phyloP scores from a whole-genome alignment of 2,797 vertebrate species.

The Tauraco hartlaubi region DNA sequence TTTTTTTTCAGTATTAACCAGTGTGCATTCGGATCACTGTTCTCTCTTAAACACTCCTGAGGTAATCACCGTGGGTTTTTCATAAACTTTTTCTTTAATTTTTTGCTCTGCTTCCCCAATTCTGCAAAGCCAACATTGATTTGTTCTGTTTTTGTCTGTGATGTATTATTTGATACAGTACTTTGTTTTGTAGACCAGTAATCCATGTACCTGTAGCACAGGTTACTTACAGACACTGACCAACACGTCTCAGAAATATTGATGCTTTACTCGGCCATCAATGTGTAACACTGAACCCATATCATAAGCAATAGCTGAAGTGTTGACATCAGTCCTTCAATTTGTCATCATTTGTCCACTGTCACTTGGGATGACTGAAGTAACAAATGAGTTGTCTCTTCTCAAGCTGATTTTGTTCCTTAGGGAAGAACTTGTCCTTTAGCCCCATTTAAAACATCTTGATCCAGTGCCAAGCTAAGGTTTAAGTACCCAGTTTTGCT shows the following conservation, averaged over 20 bases:
- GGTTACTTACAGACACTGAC: background rate
- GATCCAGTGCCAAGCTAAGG: background rate
- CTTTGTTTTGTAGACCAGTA: background rate
- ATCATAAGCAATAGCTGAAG: slow-evolving; percentile 11
- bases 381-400: slow-evolving; percentile 62
- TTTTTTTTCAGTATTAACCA: background rate
- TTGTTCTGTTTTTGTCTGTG: background rate
- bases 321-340: slow-evolving; percentile 37
- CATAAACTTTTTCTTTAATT: background rate
- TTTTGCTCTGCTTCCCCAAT: background rate
- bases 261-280: background rate
- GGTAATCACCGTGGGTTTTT: accelerated
- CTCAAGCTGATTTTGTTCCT: slow-evolving; percentile 13
- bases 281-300: background rate
- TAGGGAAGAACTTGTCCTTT: slow-evolving; percentile 50
- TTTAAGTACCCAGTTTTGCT: background rate
- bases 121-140: background rate
- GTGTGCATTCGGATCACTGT: accelerated
- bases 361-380: slow-evolving; percentile 50
- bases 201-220: background rate
- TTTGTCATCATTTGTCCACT: slow-evolving; percentile 66
- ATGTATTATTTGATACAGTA: background rate
- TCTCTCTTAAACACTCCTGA: background rate
- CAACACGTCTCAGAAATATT: slow-evolving; percentile 3
- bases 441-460: slow-evolving; percentile 21